These are phyloP conservation scores for Myrmecobius fasciatus DNA, from an alignment of 2,113 vertebrate species.

Conservation along the genomic window DNA sequence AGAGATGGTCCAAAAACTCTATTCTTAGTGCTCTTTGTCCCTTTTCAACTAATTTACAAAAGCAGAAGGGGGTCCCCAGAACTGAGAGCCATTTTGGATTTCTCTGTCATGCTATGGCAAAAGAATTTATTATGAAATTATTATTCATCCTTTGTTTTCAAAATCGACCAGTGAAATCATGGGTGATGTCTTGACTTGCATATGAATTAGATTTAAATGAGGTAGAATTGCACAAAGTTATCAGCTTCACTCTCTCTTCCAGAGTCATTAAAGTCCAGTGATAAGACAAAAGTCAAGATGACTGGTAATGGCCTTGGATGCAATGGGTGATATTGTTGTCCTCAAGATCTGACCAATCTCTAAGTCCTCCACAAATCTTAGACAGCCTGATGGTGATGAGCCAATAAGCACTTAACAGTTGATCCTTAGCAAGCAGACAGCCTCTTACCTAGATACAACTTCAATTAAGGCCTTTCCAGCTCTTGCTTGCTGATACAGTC, in stretches of 20 bases:
- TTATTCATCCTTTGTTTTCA: not conserved
- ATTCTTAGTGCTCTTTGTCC: not conserved
- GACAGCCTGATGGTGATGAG: not conserved
- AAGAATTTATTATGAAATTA: not conserved
- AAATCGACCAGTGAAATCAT: not conserved
- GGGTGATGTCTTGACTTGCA: not conserved
- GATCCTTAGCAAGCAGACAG: not conserved
- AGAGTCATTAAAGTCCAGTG: not conserved
- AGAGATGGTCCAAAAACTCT: not conserved
- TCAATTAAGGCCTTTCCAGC: not conserved
- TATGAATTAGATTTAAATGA: not conserved
- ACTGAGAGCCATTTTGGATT: not conserved
- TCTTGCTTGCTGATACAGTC: not conserved
- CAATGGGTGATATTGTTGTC: not conserved
- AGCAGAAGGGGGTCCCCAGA: not conserved
- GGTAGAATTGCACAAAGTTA: not conserved
- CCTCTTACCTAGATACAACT: not conserved
- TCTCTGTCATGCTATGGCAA: not conserved
- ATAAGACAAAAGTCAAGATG: not conserved
- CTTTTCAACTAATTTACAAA: not conserved
- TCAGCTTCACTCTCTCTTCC: not conserved
- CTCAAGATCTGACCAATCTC: not conserved
- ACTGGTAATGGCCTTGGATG: not conserved
- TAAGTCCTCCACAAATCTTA: too few species aligned
- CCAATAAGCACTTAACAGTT: not conserved